A percentile compares a stretch with the other conserved stretches of the same genome.
phyloP scores from a whole-genome alignment of 2,888 invertebrate species.

The Capitulum mitella region DNA sequence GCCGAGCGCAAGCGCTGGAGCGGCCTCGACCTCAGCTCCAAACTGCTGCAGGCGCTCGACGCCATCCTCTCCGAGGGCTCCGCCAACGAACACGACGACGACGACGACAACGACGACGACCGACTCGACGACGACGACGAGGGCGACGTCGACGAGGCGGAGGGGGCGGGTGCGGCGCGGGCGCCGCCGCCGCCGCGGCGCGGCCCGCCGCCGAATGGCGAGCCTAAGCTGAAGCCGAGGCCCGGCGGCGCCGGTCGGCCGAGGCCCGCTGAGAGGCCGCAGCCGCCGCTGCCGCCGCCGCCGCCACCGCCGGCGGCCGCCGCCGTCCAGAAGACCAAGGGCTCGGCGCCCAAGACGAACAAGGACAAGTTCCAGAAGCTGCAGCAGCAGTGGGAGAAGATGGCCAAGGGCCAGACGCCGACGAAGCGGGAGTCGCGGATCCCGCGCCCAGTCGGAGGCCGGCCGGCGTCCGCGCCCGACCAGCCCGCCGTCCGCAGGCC shows the following conservation, averaged over 20 bases:
- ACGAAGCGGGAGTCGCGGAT: slow-evolving; percentile 33
- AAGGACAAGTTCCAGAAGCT: slow-evolving; percentile 64
- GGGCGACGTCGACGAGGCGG: slow-evolving; percentile 30
- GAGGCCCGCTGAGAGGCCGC: neutral
- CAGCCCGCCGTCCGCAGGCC: neutral
- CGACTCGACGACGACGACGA: slow-evolving; percentile 40
- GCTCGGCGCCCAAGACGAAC: slow-evolving; percentile 41
- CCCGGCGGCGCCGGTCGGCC: neutral
- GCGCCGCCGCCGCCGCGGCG: slow-evolving; percentile 34
- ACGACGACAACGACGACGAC: slow-evolving; percentile 65
- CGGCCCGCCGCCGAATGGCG: slow-evolving; percentile 35
- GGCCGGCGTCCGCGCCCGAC: neutral
- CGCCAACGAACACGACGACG: slow-evolving; percentile 59
- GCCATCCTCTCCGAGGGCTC: slow-evolving; percentile 58
- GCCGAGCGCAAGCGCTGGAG: slow-evolving; percentile 57
- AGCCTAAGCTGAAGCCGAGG: slow-evolving; percentile 27
- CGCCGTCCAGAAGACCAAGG: neutral
- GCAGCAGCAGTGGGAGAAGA: slow-evolving; percentile 73
- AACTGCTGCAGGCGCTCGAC: slow-evolving; percentile 64
- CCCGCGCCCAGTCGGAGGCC: neutral
- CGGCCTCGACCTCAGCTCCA: slow-evolving; percentile 60
- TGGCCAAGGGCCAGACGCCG: slow-evolving; percentile 53
- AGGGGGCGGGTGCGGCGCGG: slow-evolving; percentile 31
- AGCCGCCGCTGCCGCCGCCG: neutral
- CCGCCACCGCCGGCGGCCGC: neutral